Conservation (phyloP, 2,797 vertebrate genomes). For the Tokudaia muenninki region DNA sequence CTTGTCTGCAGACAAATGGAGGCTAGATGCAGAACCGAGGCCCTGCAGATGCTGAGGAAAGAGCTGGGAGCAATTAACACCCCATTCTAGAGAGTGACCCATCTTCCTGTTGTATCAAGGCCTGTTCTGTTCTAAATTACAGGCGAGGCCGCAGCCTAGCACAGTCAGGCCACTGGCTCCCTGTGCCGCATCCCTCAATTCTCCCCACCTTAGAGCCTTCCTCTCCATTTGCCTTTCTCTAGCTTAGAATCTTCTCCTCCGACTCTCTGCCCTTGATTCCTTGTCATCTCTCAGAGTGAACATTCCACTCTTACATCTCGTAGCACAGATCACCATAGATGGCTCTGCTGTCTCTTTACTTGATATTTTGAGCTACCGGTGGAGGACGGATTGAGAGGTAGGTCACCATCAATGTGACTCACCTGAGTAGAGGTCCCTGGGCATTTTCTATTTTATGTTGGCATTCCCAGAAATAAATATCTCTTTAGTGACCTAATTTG, state of each 20-base stretch:
- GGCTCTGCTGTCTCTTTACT: neutral
- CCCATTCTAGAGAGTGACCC: neutral
- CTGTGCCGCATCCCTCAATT: accelerated
- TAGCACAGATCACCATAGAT: neutral
- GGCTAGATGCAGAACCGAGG: neutral
- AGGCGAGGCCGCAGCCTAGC: accelerated
- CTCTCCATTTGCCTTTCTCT: neutral
- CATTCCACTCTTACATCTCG: neutral
- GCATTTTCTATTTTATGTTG: neutral
- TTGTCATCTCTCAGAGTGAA: neutral
- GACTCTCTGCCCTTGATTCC: neutral
- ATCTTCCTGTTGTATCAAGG: accelerated
- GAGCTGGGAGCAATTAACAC: neutral
- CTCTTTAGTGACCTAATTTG: neutral
- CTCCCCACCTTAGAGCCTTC: accelerated
- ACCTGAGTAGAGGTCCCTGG: neutral
- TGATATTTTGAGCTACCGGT: neutral
- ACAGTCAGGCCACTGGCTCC: neutral
- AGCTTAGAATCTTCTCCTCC: neutral
- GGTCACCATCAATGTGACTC: neutral
- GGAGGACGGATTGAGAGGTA: neutral
- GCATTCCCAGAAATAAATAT: neutral
- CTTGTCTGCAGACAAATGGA: neutral
- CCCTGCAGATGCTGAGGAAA: neutral
- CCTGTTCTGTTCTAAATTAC: neutral